Percentiles rank a stretch among this genome's conserved stretches.
Conservation (phyloP, 1,140 invertebrate species). For the Stenopsyche tienmushanensis region DNA sequence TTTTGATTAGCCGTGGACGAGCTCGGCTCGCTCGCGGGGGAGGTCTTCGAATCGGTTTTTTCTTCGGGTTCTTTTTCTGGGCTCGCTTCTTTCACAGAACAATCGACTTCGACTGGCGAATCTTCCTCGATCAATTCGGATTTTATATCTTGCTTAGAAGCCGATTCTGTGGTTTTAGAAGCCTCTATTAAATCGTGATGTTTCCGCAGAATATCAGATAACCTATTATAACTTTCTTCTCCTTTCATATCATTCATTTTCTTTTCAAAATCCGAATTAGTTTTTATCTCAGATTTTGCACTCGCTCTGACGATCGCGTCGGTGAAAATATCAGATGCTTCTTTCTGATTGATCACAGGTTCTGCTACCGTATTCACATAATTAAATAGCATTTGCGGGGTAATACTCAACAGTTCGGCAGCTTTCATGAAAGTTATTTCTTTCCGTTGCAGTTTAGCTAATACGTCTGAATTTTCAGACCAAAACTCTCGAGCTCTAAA, state of each 20-base stretch:
- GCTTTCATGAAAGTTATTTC: conserved; percentile 70
- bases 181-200: conserved; percentile 5
- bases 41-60: not conserved
- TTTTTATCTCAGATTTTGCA: not conserved
- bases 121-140: not conserved
- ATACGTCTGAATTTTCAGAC: conserved; percentile 70
- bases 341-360: conserved; percentile 13
- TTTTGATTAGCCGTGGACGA: not conserved
- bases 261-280: not conserved
- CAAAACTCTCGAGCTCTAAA: conserved; percentile 74
- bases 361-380: conserved; percentile 52
- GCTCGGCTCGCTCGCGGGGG: not conserved
- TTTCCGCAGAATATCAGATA: conserved; percentile 21
- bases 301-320: not conserved
- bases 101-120: not conserved
- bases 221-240: conserved; percentile 11
- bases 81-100: not conserved
- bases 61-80: not conserved
- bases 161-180: not conserved
- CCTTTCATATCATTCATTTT: not conserved
- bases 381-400: conserved; percentile 68
- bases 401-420: conserved; percentile 71
- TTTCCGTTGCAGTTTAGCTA: conserved; percentile 69
- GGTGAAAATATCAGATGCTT: conserved; percentile 11
- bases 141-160: not conserved